Evolutionary conservation across 1,140 invertebrate genomes (phyloP).

Genomic region (Eurosta solidaginis): DNA sequence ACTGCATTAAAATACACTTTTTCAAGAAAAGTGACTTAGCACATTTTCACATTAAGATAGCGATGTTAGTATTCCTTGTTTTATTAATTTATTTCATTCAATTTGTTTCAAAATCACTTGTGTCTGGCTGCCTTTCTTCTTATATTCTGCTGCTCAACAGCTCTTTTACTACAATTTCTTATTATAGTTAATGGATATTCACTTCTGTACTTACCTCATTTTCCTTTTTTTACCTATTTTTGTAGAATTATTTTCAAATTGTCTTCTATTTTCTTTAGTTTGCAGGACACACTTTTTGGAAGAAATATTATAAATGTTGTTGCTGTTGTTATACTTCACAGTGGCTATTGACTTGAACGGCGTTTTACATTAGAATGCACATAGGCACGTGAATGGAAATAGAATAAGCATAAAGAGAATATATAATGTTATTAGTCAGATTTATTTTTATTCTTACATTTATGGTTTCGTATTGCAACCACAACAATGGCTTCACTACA

Average conservation of each 20-base stretch:
- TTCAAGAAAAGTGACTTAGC: too few species aligned
- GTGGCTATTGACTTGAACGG: background rate
- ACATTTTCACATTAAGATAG: too few species aligned
- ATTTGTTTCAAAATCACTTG: too few species aligned
- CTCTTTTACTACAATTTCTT: too few species aligned
- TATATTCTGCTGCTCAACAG: too few species aligned
- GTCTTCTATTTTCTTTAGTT: background rate
- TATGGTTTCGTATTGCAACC: background rate
- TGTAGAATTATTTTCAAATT: background rate
- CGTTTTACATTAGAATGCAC: background rate
- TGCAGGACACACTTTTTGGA: too few species aligned
- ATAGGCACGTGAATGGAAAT: background rate
- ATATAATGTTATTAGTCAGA: background rate
- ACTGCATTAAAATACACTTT: too few species aligned
- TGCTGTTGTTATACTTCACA: background rate
- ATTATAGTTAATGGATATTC: background rate
- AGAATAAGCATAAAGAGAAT: background rate
- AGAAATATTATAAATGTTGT: too few species aligned
- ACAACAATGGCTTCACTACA: background rate
- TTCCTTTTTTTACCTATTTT: background rate
- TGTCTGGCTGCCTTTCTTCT: too few species aligned
- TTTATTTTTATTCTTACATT: background rate
- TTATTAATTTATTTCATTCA: too few species aligned
- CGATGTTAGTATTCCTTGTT: too few species aligned
- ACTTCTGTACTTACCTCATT: background rate